Conservation (phyloP, 2,888 invertebrate species). For the Desoria tigrina region DNA sequence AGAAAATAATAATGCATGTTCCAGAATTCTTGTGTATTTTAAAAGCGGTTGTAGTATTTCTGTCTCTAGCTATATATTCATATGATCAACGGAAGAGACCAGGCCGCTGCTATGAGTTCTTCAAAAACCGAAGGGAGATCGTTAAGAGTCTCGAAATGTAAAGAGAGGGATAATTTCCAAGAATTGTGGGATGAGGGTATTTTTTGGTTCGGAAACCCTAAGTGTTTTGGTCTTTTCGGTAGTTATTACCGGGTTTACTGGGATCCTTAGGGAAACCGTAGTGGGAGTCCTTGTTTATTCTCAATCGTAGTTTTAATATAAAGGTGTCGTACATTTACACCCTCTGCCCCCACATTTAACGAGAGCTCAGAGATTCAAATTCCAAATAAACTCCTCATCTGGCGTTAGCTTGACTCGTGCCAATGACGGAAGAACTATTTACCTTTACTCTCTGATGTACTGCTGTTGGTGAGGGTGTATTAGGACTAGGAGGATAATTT, state of each 20-base stretch:
- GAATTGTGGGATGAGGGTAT: constrained; percentile 1
- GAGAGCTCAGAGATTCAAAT: constrained; percentile 7
- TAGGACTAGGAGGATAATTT: background rate
- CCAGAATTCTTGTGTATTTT: no score
- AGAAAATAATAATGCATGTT: no score
- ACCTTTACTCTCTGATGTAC: background rate
- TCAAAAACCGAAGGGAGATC: no score
- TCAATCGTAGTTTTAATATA: background rate
- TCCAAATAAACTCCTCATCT: constrained; percentile 4
- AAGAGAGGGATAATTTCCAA: no score
- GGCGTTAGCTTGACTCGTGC: constrained; percentile 1
- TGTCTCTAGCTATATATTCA: no score
- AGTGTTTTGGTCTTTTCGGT: constrained; percentile 13
- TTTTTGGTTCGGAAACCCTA: constrained; percentile 12
- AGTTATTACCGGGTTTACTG: background rate
- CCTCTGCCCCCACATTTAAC: constrained; percentile 1
- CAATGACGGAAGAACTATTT: background rate
- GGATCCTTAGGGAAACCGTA: background rate
- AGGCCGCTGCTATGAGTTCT: no score
- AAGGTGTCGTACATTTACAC: background rate
- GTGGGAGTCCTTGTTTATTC: background rate
- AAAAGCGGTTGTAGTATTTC: no score
- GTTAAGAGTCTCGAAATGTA: no score
- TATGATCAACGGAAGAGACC: no score
- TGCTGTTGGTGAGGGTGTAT: background rate